Evolutionary conservation across 1,140 invertebrate species (phyloP).

Genomic region (Reticulitermes speratus): DNA sequence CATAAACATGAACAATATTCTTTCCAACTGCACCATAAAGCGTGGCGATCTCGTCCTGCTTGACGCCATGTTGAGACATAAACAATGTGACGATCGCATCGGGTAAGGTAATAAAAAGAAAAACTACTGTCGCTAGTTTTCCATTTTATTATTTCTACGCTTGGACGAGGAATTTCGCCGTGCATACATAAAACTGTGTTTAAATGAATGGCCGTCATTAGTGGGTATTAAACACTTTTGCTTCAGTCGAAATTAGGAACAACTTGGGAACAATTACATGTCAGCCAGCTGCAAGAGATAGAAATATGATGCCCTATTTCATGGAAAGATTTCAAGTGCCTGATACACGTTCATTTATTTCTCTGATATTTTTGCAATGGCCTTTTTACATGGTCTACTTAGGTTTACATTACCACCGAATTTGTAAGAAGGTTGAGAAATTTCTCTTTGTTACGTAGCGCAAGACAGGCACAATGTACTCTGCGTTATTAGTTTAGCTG

Average conservation of each 20-base stretch:
- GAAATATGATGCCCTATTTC: no score
- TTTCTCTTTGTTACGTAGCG: no score
- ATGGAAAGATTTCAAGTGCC: neutral
- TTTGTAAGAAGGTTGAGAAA: no score
- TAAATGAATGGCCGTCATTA: neutral
- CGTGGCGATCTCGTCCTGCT: neutral
- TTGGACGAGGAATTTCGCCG: neutral
- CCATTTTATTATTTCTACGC: neutral
- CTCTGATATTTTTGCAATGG: no score
- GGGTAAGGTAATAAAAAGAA: neutral
- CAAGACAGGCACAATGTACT: no score
- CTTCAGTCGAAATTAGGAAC: neutral
- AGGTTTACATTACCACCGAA: no score
- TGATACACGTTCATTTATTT: neutral
- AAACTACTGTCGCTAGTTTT: neutral
- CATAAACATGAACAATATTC: neutral
- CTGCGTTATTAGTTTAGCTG: no score
- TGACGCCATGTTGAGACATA: neutral
- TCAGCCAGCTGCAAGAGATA: neutral
- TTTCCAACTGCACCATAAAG: neutral
- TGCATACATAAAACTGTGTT: neutral
- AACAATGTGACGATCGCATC: neutral
- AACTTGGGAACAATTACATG: neutral
- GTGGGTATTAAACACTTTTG: conserved; percentile 7
- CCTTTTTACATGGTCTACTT: no score